Base-by-base conservation (phyloP, 2,888 invertebrate species). In the Eledone cirrhosa region DNA sequence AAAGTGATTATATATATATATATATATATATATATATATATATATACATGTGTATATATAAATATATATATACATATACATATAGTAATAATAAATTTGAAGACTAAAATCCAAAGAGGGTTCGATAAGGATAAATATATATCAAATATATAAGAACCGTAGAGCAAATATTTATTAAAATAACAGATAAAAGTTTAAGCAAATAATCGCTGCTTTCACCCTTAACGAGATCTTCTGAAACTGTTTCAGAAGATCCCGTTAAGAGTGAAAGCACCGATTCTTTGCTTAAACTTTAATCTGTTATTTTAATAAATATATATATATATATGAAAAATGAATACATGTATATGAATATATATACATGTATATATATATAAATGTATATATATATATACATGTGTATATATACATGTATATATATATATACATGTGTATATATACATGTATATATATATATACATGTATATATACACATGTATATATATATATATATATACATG, bases 281-380 rank as follows among this genome's bases (percentile, higher is more conserved):
- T n/a, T n/a, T n/a, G n/a, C n/a, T n/a, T n/a, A n/a, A n/a, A n/a
- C n/a, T n/a, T n/a, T n/a, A n/a, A n/a, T n/a, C n/a, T n/a, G n/a
- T n/a, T n/a, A n/a, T n/a, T n/a, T n/a, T n/a, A n/a, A n/a, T n/a
- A n/a, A n/a, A n/a, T n/a, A n/a, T n/a, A n/a, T n/a, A n/a, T n/a
- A n/a, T n/a, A n/a, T n/a, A n/a, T n/a, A n/a, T n/a, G 5, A 48
- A 29, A 77, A 0, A 33, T 16, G 53, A 3, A 59, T 59, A 77
- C 14, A 29, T 41, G 3, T 33, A 22, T 41, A 47, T 69, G n/a
- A 48, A 78, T 72, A 72, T 72, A 78, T 63, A 75, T 75, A 78
- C 63, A 63, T 41, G 75, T 47, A 78, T 24, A 74, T 47, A 75
- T 63, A 74, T 47, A 78, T 63, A 74, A 53, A 75, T 3, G 78